A percentile compares a stretch with the other conserved stretches of the same genome.
Evolutionary conservation across 2,888 invertebrate species (phyloP).

Genomic region (Phalangium opilio): DNA sequence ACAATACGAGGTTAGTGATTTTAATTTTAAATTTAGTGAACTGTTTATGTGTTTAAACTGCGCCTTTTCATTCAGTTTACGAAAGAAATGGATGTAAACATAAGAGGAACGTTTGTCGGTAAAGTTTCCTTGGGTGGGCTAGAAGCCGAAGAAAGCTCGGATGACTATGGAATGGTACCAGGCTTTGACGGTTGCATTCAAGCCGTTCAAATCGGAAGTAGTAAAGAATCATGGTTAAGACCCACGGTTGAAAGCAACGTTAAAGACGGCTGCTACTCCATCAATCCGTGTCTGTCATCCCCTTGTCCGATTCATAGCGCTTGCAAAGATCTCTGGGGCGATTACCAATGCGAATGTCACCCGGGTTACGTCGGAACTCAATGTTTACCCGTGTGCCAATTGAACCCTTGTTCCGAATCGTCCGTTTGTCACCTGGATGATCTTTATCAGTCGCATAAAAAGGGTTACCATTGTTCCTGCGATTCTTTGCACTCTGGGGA

Average conservation of each 20-base stretch:
- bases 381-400: conserved; percentile 67
- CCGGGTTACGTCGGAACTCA: conserved; percentile 34
- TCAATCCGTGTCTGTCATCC: conserved; percentile 37
- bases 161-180: conserved; percentile 30
- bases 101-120: conserved; percentile 72
- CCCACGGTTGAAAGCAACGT: conserved; percentile 71
- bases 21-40: background rate
- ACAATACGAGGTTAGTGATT: conserved; percentile 42
- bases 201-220: conserved; percentile 52
- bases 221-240: conserved; percentile 56
- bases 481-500: conserved; percentile 50
- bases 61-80: conserved; percentile 22
- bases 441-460: background rate
- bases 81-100: conserved; percentile 40
- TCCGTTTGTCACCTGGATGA: conserved; percentile 50
- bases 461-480: conserved; percentile 66
- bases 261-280: conserved; percentile 58
- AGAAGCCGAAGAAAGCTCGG: conserved; percentile 32
- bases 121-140: conserved; percentile 68
- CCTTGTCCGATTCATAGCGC: conserved; percentile 48
- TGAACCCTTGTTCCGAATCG: conserved; percentile 59
- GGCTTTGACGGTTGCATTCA: conserved; percentile 65
- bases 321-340: conserved; percentile 42
- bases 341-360: conserved; percentile 35
- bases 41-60: background rate